Conservation (phyloP, 2,113 vertebrate species). For the Cercopithecus mona region DNA sequence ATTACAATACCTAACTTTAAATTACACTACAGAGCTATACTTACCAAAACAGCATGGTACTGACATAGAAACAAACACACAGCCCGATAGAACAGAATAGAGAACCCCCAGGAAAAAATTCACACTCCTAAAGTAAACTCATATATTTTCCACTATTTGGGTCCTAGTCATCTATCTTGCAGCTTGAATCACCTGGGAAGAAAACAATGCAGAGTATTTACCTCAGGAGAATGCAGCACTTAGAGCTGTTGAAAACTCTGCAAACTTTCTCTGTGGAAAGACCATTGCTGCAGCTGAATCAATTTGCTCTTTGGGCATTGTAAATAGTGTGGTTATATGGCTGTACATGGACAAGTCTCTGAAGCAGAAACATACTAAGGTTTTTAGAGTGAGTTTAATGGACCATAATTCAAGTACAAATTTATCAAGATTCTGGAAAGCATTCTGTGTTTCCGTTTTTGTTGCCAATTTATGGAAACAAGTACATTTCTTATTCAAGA, state of each 20-base stretch:
- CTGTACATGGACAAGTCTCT: not conserved
- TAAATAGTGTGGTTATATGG: not conserved
- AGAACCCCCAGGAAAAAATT: no score
- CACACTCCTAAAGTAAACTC: no score
- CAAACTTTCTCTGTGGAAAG: not conserved
- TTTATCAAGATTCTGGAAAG: not conserved
- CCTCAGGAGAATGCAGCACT: not conserved
- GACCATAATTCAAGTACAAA: constrained; percentile 26
- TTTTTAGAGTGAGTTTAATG: constrained; percentile 60
- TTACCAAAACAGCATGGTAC: no score
- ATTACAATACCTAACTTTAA: no score
- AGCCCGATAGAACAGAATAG: no score
- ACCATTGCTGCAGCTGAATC: not conserved
- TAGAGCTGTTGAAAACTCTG: not conserved
- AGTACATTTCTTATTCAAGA: not conserved
- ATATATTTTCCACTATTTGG: not conserved
- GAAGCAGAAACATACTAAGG: constrained; percentile 4
- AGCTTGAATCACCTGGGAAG: constrained; percentile 28
- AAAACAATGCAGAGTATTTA: constrained; percentile 24
- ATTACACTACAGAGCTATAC: no score
- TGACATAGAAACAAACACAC: no score
- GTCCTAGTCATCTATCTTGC: not conserved
- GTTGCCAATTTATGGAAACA: not conserved
- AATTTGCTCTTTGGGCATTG: not conserved
- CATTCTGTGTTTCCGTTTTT: not conserved